Evolutionary conservation across 2,888 invertebrate species (phyloP), one percentile per base, ranked within the genome.

Genomic region (Apoderus coryli): DNA sequence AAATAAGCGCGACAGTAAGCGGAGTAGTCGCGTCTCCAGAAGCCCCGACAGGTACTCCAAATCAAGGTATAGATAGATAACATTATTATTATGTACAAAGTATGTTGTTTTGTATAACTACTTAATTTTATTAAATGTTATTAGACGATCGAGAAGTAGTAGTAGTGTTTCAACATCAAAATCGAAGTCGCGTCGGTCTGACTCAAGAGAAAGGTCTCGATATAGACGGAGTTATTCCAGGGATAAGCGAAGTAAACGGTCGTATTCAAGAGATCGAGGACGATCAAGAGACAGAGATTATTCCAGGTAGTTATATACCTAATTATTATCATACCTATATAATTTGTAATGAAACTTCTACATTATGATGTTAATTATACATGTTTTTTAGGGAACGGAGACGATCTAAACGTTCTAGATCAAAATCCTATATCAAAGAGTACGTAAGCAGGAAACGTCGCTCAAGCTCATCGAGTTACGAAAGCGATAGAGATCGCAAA

Each of bases 381-480:
- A n/a, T n/a, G n/a, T 19, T 7, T 19, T 19, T 19, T 19, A 19
- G 6, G 6, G 7, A 19, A 19, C n/a, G 6, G 7, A 19, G 6
- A 19, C n/a, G n/a, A 27, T 33, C 12, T 2, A 42, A 45, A 26
- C 42, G 56, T 24, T 57, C 56, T 4, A 41, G 55, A 35, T 57
- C 57, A 4, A 48, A 44, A 33, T 55, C 56, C 2, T 56, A 54
- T 35, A 56, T 57, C 31, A 47, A 39, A 36, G 57, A 57, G 35
- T 57, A 47, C 35, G 40, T 43, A n/a, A 46, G 43, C 30, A 54
- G 45, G 26, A 46, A 40, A 25, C 38, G 41, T 23, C 41, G 36
- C 9, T 29, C 38, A 14, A 35, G 34, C 25, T 36, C 36, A 12
- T 31, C 42, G 2, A 40, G 37, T 28, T 45, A 46, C 10, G 44